Percentiles rank a stretch among this genome's conserved stretches.
Conservation (phyloP, 2,797 vertebrate species). For the Melanotaenia trifasciata region DNA sequence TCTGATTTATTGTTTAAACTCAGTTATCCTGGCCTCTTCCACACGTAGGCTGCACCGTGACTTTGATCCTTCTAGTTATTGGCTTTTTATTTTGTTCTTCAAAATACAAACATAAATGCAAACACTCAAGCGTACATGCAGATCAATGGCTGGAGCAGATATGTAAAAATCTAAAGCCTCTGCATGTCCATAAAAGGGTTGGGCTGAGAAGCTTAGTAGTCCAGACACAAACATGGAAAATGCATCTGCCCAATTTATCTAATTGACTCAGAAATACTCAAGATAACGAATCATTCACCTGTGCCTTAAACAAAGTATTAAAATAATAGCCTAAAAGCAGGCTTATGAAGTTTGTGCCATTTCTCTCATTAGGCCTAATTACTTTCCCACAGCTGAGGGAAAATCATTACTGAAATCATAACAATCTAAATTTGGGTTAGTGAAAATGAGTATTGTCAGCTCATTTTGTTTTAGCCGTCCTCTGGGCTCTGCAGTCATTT, state of each 20-base stretch:
- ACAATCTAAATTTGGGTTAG: constrained; percentile 65
- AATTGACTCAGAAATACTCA: constrained; percentile 44
- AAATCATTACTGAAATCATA: constrained; percentile 63
- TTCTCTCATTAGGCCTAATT: constrained; percentile 65
- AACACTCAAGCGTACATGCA: constrained; percentile 10
- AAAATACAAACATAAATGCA: constrained; percentile 27
- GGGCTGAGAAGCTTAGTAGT: constrained; percentile 34
- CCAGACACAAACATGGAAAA: constrained; percentile 41
- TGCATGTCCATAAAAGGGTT: constrained; percentile 34
- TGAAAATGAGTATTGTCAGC: constrained; percentile 72
- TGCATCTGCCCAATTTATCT: constrained; percentile 44
- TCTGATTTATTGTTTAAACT: constrained; percentile 60
- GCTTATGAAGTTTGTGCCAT: constrained; percentile 26
- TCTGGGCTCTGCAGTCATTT: constrained; percentile 61
- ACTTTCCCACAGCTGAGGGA: constrained; percentile 56
- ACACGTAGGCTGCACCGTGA: constrained; percentile 56
- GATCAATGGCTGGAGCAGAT: constrained; percentile 19
- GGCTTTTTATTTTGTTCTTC: constrained; percentile 62
- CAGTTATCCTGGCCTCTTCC: constrained; percentile 65
- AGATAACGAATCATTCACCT: constrained; percentile 54
- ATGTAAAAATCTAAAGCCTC: not conserved
- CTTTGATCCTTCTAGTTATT: constrained; percentile 74
- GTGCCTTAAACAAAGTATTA: constrained; percentile 36
- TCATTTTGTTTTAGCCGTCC: constrained; percentile 72
- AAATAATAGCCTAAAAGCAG: constrained; percentile 34